Evolutionary conservation across 1,140 invertebrate species (phyloP), one percentile per base, ranked within the genome.

Genomic region (Hylyphantes graminicola): DNA sequence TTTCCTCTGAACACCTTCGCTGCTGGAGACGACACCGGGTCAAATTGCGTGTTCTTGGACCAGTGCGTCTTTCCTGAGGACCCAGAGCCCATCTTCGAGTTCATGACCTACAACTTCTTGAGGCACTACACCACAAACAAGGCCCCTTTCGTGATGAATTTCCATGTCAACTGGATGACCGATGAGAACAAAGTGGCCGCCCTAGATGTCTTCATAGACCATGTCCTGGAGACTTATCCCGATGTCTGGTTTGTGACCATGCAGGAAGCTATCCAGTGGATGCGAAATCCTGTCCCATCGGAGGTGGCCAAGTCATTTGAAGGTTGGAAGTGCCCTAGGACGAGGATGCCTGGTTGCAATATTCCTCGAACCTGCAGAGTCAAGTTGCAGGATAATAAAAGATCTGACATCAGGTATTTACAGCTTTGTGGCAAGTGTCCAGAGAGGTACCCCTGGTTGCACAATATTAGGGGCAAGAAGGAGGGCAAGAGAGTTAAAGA

Each of bases 111-210:
- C 90, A 96, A 97, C 88, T 97, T 97, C 89, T 92, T 92, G 63
- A 91, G 85, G 35, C 86, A 87, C 48, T 87, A 87, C 63, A 64
- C 50, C 4, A 87, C 76, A 73, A 82, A 85, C 83, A 92, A 94
- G 85, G 96, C 96, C 0, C 96, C 96, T 0, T 96, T 97, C 88
- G 96, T 96, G 93, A 95, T 97, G 94, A 93, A 96, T 6, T 96
- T 97, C 92, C 95, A 96, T 87, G 96, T 96, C 12, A 97, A 97
- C 90, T 97, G 96, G 96, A 97, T 97, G 91, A 95, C 96, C 87
- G 95, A 96, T 65, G 95, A 96, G 86, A 94, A 94, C 86, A 90
- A 96, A 0, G 95, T 96, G 88, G 90, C 93, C 74, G 96, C 95
- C 53, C 90, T 97, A 3, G 93, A 94, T 79, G 96, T 96, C 88